Conservation (phyloP, 2,888 invertebrate genomes). For the Linnaemya vulpina region DNA sequence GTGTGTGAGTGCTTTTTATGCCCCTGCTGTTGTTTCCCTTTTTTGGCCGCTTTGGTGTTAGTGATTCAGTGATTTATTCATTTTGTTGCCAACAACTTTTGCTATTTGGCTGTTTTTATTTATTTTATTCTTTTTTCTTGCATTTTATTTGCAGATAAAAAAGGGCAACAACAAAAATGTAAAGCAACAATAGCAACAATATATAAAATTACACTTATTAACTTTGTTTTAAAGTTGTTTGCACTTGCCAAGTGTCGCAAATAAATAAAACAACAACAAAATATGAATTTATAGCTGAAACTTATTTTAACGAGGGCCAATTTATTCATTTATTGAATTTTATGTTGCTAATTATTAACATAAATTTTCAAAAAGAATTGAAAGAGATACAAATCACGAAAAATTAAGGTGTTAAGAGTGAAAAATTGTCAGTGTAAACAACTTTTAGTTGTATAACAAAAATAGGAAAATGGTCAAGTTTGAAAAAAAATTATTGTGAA, state of each 20-base stretch:
- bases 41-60: conserved; percentile 47
- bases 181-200: conserved; percentile 14
- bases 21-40: conserved; percentile 8
- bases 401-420: too few species aligned
- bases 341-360: background rate
- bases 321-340: background rate
- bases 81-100: conserved; percentile 64
- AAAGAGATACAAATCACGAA: too few species aligned
- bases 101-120: conserved; percentile 48
- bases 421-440: too few species aligned
- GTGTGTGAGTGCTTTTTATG: conserved; percentile 6
- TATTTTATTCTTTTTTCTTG: conserved; percentile 5
- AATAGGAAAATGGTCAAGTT: too few species aligned
- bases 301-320: conserved; percentile 20
- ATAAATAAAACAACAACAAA: conserved; percentile 30
- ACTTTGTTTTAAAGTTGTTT: conserved; percentile 66
- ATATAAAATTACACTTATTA: conserved; percentile 57
- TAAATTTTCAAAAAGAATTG: too few species aligned
- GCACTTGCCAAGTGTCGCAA: conserved; percentile 61
- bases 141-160: conserved; percentile 44
- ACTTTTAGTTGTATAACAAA: too few species aligned
- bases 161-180: background rate
- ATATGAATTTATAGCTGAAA: conserved; percentile 37
- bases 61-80: conserved; percentile 68
- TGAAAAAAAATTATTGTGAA: too few species aligned